Base-by-base conservation (phyloP, 2,113 vertebrate genomes). In the Amazona vittata region DNA sequence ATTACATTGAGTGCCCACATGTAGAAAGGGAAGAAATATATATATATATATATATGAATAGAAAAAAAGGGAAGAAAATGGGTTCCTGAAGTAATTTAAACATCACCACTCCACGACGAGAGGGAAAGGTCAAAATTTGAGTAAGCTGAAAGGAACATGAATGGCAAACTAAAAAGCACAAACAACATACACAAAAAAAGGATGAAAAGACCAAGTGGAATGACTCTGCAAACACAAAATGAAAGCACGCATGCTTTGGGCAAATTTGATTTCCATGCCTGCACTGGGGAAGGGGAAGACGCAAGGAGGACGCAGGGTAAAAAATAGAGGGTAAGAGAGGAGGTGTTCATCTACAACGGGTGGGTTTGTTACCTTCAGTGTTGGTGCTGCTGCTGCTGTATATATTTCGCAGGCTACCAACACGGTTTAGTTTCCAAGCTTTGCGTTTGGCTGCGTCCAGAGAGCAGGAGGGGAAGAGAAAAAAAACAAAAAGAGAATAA, bases 401-500 rank as follows among this genome's bases (percentile, higher is more conserved):
- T 97, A 99, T 98, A 98, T 99, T 99, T 98, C 98, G 98, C 98
- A 99, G 99, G 97, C 99, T 99, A 99, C 98, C 98, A 97, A 99
- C 99, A 97, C 99, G 99, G 97, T 98, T 99, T 98, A 99, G 98
- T 98, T 99, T 99, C 99, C 99, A 99, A 69, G 98, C 99, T 98
- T 97, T 99, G 98, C 98, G 98, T 97, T 99, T 99, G 98, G 98
- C 99, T 99, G 99, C 98, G 57, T 99, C 98, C 98, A 98, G 98
- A 98, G 86, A 98, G 98, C 98, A 98, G 98, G 98, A 95, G 96
- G 96, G 97, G 98, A 90, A 96, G 93, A 97, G 88, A 96, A 68
- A 94, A 93, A 67, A 62, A 81, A 46, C 57, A 88, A 91, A 95
- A 84, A 93, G 74, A 92, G 85, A 96, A 95, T 73, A 96, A 95